A percentile compares a stretch with the other conserved stretches of the same genome.
Evolutionary conservation across 2,797 vertebrate genomes (phyloP).

Genomic region (Amniataba percoides): DNA sequence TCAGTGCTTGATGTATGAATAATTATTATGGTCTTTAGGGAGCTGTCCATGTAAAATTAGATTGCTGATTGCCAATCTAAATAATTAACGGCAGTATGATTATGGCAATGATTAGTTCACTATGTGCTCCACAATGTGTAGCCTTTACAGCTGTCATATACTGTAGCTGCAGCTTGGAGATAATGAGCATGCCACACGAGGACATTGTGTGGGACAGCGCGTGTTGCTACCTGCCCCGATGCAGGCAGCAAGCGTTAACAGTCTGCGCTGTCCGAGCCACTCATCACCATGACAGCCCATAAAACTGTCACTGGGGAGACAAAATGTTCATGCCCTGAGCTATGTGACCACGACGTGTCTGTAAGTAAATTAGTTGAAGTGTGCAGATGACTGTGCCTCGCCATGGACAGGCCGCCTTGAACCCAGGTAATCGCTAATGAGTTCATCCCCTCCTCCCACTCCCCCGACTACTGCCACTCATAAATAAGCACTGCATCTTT

Average conservation of each 20-base stretch:
- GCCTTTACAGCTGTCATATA: conserved; percentile 63
- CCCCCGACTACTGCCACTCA: conserved; percentile 18
- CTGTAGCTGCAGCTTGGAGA: conserved; percentile 39
- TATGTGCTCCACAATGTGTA: conserved; percentile 50
- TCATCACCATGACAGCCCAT: conserved; percentile 76
- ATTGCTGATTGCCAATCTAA: conserved; percentile 74
- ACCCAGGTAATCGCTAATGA: conserved; percentile 59
- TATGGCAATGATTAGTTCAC: conserved; percentile 59
- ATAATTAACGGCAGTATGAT: conserved; percentile 75
- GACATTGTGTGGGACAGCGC: conserved; percentile 64
- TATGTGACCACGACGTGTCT: conserved; percentile 61
- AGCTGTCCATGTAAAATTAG: conserved; percentile 74
- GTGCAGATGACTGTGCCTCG: conserved; percentile 40
- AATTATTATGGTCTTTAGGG: conserved; percentile 70
- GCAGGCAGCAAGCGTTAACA: conserved; percentile 52
- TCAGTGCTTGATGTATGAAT: conserved; percentile 74
- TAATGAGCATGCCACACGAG: conserved; percentile 64
- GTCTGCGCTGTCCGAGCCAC: conserved; percentile 54
- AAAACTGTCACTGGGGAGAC: conserved; percentile 74
- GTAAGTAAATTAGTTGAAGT: conserved; percentile 61
- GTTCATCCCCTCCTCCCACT: not conserved
- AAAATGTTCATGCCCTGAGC: conserved; percentile 64
- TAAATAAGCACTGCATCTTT: not conserved
- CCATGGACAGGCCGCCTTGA: conserved; percentile 53
- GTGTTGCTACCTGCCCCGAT: conserved; percentile 62